phyloP scores from a whole-genome alignment of 23 tunicate species.

The Diplosoma virens region DNA sequence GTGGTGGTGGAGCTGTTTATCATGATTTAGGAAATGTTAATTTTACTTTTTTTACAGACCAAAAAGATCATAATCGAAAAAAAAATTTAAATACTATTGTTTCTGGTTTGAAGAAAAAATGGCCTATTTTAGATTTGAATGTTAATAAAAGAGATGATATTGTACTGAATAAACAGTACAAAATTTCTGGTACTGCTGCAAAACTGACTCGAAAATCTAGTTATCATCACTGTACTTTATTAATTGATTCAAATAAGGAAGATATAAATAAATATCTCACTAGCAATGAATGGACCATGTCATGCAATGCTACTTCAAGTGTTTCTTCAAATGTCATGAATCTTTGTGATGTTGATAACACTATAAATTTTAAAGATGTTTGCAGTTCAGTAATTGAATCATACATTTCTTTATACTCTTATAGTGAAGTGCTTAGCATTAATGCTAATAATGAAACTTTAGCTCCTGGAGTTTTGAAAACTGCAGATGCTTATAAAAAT shows the following conservation, averaged over 20 bases:
- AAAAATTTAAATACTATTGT: constrained; percentile 53
- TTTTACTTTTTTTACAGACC: constrained; percentile 71
- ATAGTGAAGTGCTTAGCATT: constrained; percentile 12
- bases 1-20: constrained; percentile 96
- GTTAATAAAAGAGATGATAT: constrained; percentile 80
- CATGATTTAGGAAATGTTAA: constrained; percentile 87
- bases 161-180: constrained; percentile 43
- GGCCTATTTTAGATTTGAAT: constrained; percentile 40
- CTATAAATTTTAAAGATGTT: constrained; percentile 37
- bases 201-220: constrained; percentile 58
- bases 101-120: constrained; percentile 34
- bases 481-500: not conserved
- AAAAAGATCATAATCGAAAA: constrained; percentile 38
- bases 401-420: constrained; percentile 1
- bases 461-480: constrained; percentile 18
- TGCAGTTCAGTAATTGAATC: constrained; percentile 14
- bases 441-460: constrained; percentile 41
- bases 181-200: constrained; percentile 82
- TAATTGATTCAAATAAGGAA: constrained; percentile 43
- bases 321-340: constrained; percentile 63
- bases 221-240: constrained; percentile 89
- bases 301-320: constrained; percentile 70
- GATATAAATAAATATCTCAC: constrained; percentile 28
- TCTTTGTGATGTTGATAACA: constrained; percentile 27
- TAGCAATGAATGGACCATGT: not conserved